These are phyloP conservation scores for Carollia perspicillata DNA, from an alignment of 2,113 vertebrate species.

Conservation along the genomic window DNA sequence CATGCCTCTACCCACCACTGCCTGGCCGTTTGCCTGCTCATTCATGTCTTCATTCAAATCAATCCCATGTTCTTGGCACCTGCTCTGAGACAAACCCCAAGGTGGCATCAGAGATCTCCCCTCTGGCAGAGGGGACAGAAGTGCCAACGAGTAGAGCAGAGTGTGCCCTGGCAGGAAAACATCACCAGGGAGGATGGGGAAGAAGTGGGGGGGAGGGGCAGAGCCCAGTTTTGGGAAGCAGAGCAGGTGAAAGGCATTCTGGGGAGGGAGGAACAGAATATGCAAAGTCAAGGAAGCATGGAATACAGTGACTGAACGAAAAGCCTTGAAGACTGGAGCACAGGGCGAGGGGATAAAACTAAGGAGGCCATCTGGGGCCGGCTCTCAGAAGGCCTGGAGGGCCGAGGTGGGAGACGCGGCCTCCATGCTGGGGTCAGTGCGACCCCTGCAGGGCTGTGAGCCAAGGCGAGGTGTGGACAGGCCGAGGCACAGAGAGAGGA, in stretches of 20 bases:
- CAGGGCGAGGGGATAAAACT: neutral
- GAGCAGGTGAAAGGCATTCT: too few species aligned
- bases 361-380: neutral
- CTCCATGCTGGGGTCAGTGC: neutral
- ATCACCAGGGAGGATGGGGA: accelerated
- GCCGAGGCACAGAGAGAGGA: neutral
- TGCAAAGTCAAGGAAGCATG: neutral
- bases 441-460: accelerated
- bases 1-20: accelerated
- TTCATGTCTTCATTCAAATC: neutral
- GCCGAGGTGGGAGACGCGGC: accelerated
- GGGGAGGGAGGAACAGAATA: neutral
- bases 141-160: neutral
- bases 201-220: neutral
- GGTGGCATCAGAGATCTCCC: neutral
- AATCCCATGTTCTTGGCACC: neutral
- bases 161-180: neutral
- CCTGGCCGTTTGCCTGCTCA: accelerated
- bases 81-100: neutral
- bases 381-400: neutral
- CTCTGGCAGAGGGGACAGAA: neutral
- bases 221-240: neutral
- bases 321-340: neutral
- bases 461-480: neutral
- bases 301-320: accelerated